Base-by-base conservation (phyloP, 2,888 invertebrate genomes). In the Pachliopta kotzebuea region DNA sequence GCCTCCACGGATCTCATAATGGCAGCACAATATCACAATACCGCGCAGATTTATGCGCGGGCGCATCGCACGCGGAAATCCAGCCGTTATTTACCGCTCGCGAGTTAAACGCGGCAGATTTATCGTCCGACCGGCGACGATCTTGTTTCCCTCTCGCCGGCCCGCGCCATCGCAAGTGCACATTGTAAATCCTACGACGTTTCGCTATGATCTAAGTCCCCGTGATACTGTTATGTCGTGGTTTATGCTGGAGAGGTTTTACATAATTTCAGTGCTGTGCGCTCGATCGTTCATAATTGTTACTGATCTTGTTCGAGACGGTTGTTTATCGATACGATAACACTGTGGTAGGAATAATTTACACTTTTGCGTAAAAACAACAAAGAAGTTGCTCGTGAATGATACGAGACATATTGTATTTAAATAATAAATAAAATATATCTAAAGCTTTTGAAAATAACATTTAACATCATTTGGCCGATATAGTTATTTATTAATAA, bases 11-110 rank as follows among this genome's bases (percentile, higher is more conserved):
- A 84, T 82, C 84, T 83, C 80, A 87, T 90, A 90, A 90, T 89
- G 86, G 90, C 90, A 90, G 88, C 89, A 90, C 91, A 91, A 90
- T 90, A 90, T 90, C 91, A 91, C 91, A 90, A 91, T 90, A 83
- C 87, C 76, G 88, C 90, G 85, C 83, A 89, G 90, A 91, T 91
- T 91, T 91, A 91, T 91, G 89, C 85, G 75, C 79, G 77, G 81
- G 87, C 87, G 88, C 88, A 86, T 87, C 89, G 89, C 91, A 91
- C 90, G 88, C 90, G 91, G 91, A 91, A 91, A 91, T 90, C 90
- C 88, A 88, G 88, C 90, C 88, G 90, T 91, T 90, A 90, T 91
- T 90, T 91, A 90, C 91, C 90, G 89, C 90, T 90, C 86, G 90
- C 86, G 87, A 88, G 88, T 84, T 90, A 90, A 90, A 88, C 88